Conservation (phyloP, 2,113 vertebrate genomes). For the Macquaria ambigua region DNA sequence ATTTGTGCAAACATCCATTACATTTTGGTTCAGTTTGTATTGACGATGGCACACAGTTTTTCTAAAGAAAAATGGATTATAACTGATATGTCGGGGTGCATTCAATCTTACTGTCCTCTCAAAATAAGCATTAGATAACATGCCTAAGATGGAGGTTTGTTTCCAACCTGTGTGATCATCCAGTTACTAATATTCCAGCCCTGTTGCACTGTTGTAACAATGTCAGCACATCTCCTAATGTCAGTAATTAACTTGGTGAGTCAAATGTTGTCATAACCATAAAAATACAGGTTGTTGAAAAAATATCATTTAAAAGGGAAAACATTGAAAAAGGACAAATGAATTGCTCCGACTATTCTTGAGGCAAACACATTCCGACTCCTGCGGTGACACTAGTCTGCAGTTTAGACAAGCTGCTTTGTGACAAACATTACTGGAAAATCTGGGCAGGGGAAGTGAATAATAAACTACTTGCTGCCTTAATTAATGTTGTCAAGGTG, state of each 20-base stretch:
- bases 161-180: too few relatives aligned
- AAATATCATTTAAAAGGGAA: background rate
- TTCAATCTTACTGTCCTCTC: background rate
- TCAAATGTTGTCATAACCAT: background rate
- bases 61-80: too few relatives aligned
- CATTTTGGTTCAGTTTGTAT: too few relatives aligned
- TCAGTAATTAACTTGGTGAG: background rate
- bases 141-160: background rate
- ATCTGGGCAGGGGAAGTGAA: slow-evolving; percentile 1
- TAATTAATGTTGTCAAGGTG: slow-evolving; percentile 52
- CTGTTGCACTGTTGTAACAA: too few relatives aligned
- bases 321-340: background rate
- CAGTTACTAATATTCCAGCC: too few relatives aligned
- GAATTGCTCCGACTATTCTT: background rate
- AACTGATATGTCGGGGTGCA: too few relatives aligned
- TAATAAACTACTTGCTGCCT: slow-evolving; percentile 30
- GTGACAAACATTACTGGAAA: slow-evolving; percentile 32
- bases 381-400: background rate
- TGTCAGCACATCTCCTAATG: background rate
- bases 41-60: too few relatives aligned
- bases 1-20: too few relatives aligned
- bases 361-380: background rate
- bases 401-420: background rate
- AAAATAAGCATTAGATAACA: background rate
- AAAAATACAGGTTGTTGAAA: background rate